Percentiles rank a stretch among this genome's conserved stretches.
These are phyloP conservation scores for Bimastos eiseni DNA, from an alignment of 2,888 invertebrate species.

Conservation along the genomic window DNA sequence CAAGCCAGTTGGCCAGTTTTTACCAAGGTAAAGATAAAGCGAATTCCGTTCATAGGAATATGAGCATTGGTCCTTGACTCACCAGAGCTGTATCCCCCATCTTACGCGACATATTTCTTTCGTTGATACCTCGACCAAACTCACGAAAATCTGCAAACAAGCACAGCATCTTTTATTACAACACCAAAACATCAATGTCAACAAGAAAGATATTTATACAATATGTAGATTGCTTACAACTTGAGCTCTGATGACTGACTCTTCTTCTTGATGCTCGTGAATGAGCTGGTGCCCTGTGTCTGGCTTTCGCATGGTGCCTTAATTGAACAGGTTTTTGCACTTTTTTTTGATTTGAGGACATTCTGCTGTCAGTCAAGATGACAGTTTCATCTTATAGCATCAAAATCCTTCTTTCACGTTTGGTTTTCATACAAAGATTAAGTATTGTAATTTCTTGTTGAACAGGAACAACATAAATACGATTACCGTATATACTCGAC, in stretches of 20 bases:
- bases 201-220: not conserved
- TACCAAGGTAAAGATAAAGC: not conserved
- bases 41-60: not conserved
- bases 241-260: too few relatives aligned
- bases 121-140: not conserved
- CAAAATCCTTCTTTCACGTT: not conserved
- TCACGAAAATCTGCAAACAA: conserved; percentile 8
- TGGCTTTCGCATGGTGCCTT: too few relatives aligned
- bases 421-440: not conserved
- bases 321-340: too few relatives aligned
- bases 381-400: not conserved
- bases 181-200: not conserved
- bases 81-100: not conserved
- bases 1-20: not conserved
- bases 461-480: not conserved
- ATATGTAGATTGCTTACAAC: too few relatives aligned
- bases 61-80: not conserved
- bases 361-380: not conserved
- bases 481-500: too few relatives aligned
- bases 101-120: not conserved
- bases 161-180: not conserved
- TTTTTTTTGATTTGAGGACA: too few relatives aligned
- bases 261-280: too few relatives aligned
- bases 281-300: too few relatives aligned
- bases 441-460: too few relatives aligned